Base-by-base conservation (phyloP, 2,888 invertebrate genomes). In the Eilema caniola region DNA sequence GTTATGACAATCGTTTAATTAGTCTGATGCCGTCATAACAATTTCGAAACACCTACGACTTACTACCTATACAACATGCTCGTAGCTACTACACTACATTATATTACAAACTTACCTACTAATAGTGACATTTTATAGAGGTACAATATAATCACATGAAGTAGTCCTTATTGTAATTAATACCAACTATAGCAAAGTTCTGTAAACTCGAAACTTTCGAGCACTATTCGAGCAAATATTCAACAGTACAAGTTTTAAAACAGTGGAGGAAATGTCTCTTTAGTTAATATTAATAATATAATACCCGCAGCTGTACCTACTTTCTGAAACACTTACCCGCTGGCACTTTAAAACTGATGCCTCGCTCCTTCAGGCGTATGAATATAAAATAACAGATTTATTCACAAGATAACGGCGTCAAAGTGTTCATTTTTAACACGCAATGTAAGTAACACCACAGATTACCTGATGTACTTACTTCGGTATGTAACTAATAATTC, bases 211-310 rank as follows among this genome's bases (percentile, higher is more conserved):
- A 47, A 60, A 63, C 64, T 11, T 60, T 59, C 59, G n/a, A 28
- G 59, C 28, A 62, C 31, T 31, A 24, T 14, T 16, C 31, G 20
- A n/a, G 31, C 47, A 24, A 63, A 68, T 57, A 41, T 37, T 59
- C 24, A 56, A 69, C n/a, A 12, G 57, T 64, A 64, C 14, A 31
- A 59, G n/a, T 53, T 63, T 63, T 59, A 41, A 62, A 57, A 56
- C 25, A 37, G 37, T 11, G 3, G 37, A n/a, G 31, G 28, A 62
- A 28, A 16, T 60, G 23, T n/a, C 59, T 24, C 60, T 24, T 12
- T 3, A 47, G 37, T 59, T 47, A n/a, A 23, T 62, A 31, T 67
- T 33, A 67, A 62, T 67, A 56, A 62, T 37, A 24, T 62, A 62
- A 62, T 66, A 59, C 23, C 47, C 20, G 60, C n/a, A 47, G n/a